Evolutionary conservation across 2,888 invertebrate species (phyloP).

Genomic region (Cyclophora punctaria): DNA sequence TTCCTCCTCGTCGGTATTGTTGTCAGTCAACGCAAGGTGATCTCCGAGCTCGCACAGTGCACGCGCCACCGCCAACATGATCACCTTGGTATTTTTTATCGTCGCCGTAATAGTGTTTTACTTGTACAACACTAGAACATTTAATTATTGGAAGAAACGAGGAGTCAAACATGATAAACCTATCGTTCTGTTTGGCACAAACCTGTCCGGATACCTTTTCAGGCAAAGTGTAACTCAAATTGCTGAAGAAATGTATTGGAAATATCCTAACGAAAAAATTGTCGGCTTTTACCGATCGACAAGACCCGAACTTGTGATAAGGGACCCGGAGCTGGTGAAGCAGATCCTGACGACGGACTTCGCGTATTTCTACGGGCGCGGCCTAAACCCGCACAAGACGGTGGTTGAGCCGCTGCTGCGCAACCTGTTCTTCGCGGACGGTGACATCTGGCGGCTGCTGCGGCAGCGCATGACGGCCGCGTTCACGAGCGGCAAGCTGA

Average conservation of each 20-base stretch:
- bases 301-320: slow-evolving; percentile 32
- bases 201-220: slow-evolving; percentile 22
- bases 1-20: too few species aligned
- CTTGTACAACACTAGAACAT: slow-evolving; percentile 37
- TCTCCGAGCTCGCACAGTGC: not conserved
- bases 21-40: too few species aligned
- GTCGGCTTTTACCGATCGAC: slow-evolving; percentile 41
- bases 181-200: slow-evolving; percentile 32
- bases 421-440: slow-evolving; percentile 49
- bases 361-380: slow-evolving; percentile 34
- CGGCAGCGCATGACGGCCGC: slow-evolving; percentile 53
- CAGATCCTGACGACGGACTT: slow-evolving; percentile 38
- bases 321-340: slow-evolving; percentile 41
- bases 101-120: slow-evolving; percentile 25
- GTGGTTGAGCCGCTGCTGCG: slow-evolving; percentile 41
- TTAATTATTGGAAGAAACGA: slow-evolving; percentile 35
- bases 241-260: slow-evolving; percentile 35
- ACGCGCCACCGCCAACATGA: slow-evolving; percentile 10
- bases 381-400: slow-evolving; percentile 29
- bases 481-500: slow-evolving; percentile 48
- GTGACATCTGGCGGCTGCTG: slow-evolving; percentile 48
- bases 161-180: slow-evolving; percentile 44
- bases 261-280: slow-evolving; percentile 40
- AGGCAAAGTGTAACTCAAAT: slow-evolving; percentile 32
- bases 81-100: slow-evolving; percentile 11